These are phyloP conservation scores for Heteromyza rotundicornis DNA, from an alignment of 2,888 invertebrate genomes.

Conservation along the genomic window DNA sequence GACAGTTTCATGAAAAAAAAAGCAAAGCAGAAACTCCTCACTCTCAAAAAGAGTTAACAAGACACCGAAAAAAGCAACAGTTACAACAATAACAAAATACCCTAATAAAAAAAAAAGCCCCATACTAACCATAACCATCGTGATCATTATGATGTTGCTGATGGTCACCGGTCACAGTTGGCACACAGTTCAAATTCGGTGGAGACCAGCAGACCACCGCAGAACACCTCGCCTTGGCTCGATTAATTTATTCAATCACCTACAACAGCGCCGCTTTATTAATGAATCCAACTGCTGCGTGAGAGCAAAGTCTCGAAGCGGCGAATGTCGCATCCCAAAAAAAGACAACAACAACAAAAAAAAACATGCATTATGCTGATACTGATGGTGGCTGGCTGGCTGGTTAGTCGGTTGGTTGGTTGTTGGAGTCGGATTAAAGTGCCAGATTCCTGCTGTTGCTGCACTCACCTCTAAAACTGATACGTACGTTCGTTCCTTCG, in stretches of 20 bases:
- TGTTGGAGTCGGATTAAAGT: constrained; percentile 37
- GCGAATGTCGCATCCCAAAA: constrained; percentile 52
- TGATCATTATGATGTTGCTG: too few species aligned
- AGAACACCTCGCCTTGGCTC: constrained; percentile 27
- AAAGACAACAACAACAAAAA: too few species aligned
- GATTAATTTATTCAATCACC: constrained; percentile 54
- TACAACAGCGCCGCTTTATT: constrained; percentile 40
- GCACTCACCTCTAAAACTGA: constrained; percentile 14
- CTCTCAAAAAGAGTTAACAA: constrained; percentile 38
- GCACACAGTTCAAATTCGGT: too few species aligned
- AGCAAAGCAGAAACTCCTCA: constrained; percentile 11
- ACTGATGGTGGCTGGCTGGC: constrained; percentile 19
- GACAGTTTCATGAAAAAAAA: constrained; percentile 11
- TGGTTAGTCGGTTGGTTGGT: constrained; percentile 27
- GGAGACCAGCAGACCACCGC: constrained; percentile 21
- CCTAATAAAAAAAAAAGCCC: constrained; percentile 33
- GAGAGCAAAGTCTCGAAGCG: neutral
- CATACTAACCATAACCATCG: constrained; percentile 39
- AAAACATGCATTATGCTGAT: constrained; percentile 29
- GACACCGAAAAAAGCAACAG: constrained; percentile 31
- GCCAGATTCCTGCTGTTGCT: constrained; percentile 31
- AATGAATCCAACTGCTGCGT: constrained; percentile 39
- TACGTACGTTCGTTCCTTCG: constrained; percentile 30
- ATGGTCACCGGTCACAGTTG: constrained; percentile 27
- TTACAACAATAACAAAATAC: constrained; percentile 24